Evolutionary conservation across 2,888 invertebrate species (phyloP).

Genomic region (Theristus sp.): DNA sequence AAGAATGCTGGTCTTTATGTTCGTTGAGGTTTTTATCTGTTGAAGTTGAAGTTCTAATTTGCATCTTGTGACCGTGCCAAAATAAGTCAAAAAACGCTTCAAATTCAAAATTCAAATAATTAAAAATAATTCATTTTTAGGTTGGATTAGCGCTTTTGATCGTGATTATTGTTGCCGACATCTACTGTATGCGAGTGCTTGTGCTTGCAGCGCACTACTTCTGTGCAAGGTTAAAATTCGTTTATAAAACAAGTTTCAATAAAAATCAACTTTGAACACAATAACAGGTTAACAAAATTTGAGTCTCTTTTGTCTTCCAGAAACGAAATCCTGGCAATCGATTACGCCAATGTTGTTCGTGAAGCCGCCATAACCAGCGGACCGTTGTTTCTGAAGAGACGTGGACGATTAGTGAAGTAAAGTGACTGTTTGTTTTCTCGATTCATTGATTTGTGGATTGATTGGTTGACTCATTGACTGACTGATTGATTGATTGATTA

Average conservation of each 20-base stretch:
- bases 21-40: conserved; percentile 2
- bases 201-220: conserved; percentile 40
- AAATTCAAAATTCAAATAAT: too few species aligned
- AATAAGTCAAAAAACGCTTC: too few species aligned
- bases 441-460: background rate
- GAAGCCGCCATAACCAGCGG: conserved; percentile 20
- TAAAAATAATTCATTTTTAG: conserved; percentile 18
- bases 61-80: too few species aligned
- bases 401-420: conserved; percentile 19
- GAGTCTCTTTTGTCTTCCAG: background rate
- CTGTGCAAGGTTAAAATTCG: background rate
- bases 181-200: conserved; percentile 77
- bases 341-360: conserved; percentile 25
- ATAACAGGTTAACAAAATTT: background rate
- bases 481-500: too few species aligned
- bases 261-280: too few species aligned
- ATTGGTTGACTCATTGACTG: background rate
- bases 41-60: background rate
- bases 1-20: conserved; percentile 69
- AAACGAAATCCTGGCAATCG: conserved; percentile 16
- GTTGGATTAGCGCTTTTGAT: conserved; percentile 57
- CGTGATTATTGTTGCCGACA: conserved; percentile 64
- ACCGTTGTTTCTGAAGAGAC: conserved; percentile 19
- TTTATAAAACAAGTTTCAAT: background rate
- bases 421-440: background rate